A percentile compares a stretch with the other conserved stretches of the same genome.
These are phyloP conservation scores for Microcebus lehilahytsara DNA, from an alignment of 2,113 vertebrate genomes.

Conservation along the genomic window DNA sequence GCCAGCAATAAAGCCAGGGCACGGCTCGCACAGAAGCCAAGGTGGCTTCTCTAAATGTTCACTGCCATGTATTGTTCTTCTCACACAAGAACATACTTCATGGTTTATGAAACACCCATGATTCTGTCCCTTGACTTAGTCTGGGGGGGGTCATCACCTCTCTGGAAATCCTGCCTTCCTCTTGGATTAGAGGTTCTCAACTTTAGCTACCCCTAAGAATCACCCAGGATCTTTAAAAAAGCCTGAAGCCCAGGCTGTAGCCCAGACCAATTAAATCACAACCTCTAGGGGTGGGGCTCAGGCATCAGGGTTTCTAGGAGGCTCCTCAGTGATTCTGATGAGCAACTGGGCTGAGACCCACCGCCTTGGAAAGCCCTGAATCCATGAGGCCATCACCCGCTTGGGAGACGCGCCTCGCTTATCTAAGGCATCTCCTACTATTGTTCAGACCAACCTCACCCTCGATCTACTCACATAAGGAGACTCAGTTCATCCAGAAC, in stretches of 20 bases:
- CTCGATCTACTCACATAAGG: background rate
- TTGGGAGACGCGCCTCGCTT: accelerated
- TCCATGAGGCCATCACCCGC: background rate
- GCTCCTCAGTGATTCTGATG: background rate
- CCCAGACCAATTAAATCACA: background rate
- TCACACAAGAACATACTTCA: background rate
- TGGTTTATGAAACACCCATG: background rate
- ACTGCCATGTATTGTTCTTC: background rate
- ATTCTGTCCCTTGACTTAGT: background rate
- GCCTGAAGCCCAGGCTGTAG: background rate
- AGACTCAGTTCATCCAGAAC: background rate
- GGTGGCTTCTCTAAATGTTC: background rate
- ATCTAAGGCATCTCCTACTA: background rate
- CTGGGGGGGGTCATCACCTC: background rate
- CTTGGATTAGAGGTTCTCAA: background rate
- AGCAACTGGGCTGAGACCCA: background rate
- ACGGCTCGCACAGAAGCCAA: background rate
- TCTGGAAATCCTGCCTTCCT: background rate
- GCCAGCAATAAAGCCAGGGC: background rate
- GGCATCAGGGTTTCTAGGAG: background rate
- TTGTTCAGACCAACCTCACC: background rate
- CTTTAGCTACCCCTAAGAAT: background rate
- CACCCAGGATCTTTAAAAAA: background rate
- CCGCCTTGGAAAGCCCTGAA: background rate
- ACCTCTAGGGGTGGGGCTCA: background rate